These are phyloP conservation scores for Potamarius usumacintae DNA, from an alignment of 2,113 vertebrate species.

Conservation along the genomic window DNA sequence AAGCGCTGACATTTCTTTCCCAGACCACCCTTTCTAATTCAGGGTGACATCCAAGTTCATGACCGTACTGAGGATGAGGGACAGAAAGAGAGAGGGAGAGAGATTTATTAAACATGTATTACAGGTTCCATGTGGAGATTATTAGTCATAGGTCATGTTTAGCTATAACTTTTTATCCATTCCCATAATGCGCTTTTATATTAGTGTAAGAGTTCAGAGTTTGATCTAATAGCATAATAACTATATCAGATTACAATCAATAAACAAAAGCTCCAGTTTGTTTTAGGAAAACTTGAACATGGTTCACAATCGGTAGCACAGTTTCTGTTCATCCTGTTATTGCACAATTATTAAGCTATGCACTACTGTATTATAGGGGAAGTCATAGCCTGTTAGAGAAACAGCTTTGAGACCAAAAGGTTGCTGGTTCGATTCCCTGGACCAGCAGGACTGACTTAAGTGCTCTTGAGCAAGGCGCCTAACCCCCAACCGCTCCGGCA, in stretches of 20 bases:
- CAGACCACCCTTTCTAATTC: conserved; percentile 58
- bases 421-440: no score
- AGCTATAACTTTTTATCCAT: background rate
- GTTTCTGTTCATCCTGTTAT: background rate
- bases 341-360: background rate
- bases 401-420: no score
- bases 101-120: background rate
- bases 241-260: background rate
- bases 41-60: conserved; percentile 7
- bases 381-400: no score
- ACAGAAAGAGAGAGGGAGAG: background rate
- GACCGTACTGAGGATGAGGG: background rate
- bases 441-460: no score
- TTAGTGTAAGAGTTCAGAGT: background rate
- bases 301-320: background rate
- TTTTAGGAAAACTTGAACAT: background rate
- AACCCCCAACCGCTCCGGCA: no score
- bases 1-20: conserved; percentile 67
- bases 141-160: conserved; percentile 1
- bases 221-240: background rate
- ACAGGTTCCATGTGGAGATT: conserved; percentile 6
- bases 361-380: background rate
- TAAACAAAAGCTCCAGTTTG: background rate
- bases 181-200: background rate
- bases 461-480: no score